Evolutionary conservation across 1,140 invertebrate species (phyloP).

Genomic region (Teleogryllus occipitalis): DNA sequence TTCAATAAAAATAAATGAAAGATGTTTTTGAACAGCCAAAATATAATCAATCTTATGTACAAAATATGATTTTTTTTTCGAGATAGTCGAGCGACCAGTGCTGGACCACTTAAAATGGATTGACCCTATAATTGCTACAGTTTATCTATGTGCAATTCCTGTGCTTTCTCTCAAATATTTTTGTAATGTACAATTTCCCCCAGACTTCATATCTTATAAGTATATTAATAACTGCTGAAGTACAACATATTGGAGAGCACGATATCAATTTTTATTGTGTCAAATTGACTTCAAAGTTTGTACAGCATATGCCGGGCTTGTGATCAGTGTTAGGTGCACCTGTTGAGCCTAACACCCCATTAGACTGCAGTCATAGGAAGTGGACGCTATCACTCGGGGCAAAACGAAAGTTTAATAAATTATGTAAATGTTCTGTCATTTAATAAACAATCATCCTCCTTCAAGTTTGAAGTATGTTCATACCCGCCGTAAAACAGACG

Average conservation of each 20-base stretch:
- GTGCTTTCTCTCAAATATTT: not conserved
- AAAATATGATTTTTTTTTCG: no score
- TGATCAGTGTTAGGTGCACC: constrained; percentile 3
- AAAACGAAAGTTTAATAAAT: constrained; percentile 6
- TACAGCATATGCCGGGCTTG: not conserved
- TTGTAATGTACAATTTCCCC: not conserved
- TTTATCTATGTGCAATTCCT: not conserved
- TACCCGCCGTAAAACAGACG: no score
- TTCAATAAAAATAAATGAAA: no score
- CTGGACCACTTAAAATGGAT: no score
- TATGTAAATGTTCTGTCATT: constrained; percentile 5
- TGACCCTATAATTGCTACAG: not conserved
- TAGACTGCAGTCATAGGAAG: constrained; percentile 1
- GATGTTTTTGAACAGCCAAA: no score
- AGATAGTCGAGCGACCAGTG: no score
- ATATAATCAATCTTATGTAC: no score
- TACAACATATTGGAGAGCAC: not conserved
- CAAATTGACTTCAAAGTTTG: not conserved
- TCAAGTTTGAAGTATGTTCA: constrained; percentile 5
- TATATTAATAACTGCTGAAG: not conserved
- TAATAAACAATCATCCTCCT: constrained; percentile 5
- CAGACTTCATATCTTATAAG: no score
- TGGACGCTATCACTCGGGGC: not conserved
- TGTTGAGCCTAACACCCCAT: not conserved
- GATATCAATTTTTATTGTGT: not conserved